Evolutionary conservation across 2,113 vertebrate genomes (phyloP).

Genomic region (Tragelaphus scriptus): DNA sequence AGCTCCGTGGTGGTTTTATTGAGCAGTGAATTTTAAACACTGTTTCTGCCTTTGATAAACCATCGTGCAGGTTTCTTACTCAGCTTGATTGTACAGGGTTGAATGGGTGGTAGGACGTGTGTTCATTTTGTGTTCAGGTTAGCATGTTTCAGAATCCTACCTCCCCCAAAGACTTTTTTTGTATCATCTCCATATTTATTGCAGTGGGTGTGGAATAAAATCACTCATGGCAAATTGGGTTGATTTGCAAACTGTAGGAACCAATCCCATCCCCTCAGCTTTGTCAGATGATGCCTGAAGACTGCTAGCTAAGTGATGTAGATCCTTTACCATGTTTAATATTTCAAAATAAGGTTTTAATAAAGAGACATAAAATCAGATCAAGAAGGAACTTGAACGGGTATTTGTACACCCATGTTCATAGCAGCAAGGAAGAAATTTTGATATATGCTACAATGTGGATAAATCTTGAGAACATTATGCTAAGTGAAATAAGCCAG

Average conservation of each 20-base stretch:
- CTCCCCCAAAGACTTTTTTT: neutral
- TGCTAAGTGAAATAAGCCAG: neutral
- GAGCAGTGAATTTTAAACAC: slow-evolving; percentile 9
- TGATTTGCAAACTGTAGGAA: slow-evolving; percentile 13
- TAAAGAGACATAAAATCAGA: neutral
- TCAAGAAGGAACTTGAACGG: neutral
- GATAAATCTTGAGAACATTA: neutral
- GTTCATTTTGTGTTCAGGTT: neutral
- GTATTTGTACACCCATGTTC: neutral
- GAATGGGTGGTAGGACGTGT: neutral
- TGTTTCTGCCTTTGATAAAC: slow-evolving; percentile 6
- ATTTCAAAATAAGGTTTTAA: slow-evolving; percentile 28
- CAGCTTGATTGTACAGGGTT: neutral
- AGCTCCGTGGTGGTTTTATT: slow-evolving; percentile 14
- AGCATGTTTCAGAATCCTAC: neutral
- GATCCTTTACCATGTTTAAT: slow-evolving; percentile 23
- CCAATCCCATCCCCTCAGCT: neutral
- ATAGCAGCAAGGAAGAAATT: neutral
- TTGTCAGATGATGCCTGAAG: slow-evolving; percentile 24
- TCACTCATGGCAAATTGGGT: neutral
- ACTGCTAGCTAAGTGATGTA: neutral
- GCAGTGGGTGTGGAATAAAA: neutral
- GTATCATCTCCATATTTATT: neutral
- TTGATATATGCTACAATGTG: neutral
- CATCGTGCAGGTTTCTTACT: neutral